Conservation (phyloP, 2,797 vertebrate species). For the Buceros bicornis region DNA sequence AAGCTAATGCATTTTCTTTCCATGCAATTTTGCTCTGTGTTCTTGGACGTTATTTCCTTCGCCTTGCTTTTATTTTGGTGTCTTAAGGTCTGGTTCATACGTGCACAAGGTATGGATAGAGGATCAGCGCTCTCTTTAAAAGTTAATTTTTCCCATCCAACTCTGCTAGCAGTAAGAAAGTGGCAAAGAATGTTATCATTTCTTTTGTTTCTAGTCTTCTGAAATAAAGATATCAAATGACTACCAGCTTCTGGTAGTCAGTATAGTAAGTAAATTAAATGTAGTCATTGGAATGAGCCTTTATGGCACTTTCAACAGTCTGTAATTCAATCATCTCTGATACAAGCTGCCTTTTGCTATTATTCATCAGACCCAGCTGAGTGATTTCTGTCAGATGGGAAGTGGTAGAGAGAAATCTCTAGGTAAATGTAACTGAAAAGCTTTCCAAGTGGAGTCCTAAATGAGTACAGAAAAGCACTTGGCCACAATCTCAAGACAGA, state of each 20-base stretch:
- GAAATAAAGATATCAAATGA: slow-evolving; percentile 60
- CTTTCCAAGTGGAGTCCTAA: slow-evolving; percentile 73
- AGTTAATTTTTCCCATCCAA: slow-evolving; percentile 62
- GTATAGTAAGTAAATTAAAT: slow-evolving; percentile 71
- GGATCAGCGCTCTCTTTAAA: neutral
- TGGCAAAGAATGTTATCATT: neutral
- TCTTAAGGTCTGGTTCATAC: neutral
- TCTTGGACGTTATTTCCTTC: neutral
- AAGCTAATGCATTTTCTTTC: neutral
- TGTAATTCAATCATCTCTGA: slow-evolving; percentile 76
- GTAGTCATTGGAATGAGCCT: slow-evolving; percentile 68
- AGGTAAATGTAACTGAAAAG: slow-evolving; percentile 75
- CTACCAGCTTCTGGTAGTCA: slow-evolving; percentile 11
- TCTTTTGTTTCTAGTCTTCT: slow-evolving; percentile 30
- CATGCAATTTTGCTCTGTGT: neutral
- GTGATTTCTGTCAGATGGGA: slow-evolving; percentile 77
- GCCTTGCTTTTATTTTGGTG: neutral
- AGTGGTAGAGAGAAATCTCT: slow-evolving; percentile 71
- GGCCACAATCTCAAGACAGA: slow-evolving; percentile 67
- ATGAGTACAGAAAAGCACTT: slow-evolving; percentile 64
- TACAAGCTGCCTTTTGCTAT: slow-evolving; percentile 77
- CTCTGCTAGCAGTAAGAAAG: slow-evolving; percentile 62
- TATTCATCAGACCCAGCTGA: slow-evolving; percentile 80
- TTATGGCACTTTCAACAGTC: slow-evolving; percentile 63
- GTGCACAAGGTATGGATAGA: neutral